phyloP scores from a whole-genome alignment of 2,888 invertebrate genomes.

The Hirtodrosophila alboralis region DNA sequence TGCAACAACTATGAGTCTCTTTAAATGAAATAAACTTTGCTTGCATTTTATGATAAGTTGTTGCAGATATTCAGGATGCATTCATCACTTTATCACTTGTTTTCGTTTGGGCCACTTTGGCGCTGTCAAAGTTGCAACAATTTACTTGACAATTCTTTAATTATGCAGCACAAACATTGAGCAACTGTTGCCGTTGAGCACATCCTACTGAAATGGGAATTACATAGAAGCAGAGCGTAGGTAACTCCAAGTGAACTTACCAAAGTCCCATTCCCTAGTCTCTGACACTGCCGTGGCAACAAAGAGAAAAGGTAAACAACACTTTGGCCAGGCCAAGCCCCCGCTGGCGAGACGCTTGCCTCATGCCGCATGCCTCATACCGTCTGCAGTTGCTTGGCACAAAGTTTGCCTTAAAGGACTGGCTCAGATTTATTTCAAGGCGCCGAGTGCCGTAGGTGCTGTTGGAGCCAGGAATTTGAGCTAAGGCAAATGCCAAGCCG shows the following conservation, averaged over 20 bases:
- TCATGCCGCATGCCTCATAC: constrained; percentile 12
- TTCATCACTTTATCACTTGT: constrained; percentile 15
- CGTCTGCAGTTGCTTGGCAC: constrained; percentile 23
- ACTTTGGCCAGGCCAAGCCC: constrained; percentile 50
- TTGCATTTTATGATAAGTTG: no score
- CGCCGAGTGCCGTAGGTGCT: constrained; percentile 44
- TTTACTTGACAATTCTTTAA: constrained; percentile 66
- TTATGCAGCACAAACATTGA: constrained; percentile 65
- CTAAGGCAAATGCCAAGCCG: constrained; percentile 33
- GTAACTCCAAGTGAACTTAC: constrained; percentile 49
- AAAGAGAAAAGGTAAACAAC: constrained; percentile 71
- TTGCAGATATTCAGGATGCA: neutral
- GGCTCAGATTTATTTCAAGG: constrained; percentile 70
- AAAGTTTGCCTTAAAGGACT: constrained; percentile 56
- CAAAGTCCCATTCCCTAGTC: constrained; percentile 20
- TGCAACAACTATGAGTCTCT: no score
- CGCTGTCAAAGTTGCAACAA: constrained; percentile 46
- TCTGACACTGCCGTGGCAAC: constrained; percentile 29
- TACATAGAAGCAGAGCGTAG: neutral
- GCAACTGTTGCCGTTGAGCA: constrained; percentile 46
- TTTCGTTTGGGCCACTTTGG: constrained; percentile 8
- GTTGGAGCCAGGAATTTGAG: constrained; percentile 45
- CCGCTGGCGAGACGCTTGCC: constrained; percentile 39
- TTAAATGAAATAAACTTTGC: no score
- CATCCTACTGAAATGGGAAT: constrained; percentile 11